Base-by-base conservation (phyloP, 2,797 vertebrate genomes). In the Scleropages formosus region DNA sequence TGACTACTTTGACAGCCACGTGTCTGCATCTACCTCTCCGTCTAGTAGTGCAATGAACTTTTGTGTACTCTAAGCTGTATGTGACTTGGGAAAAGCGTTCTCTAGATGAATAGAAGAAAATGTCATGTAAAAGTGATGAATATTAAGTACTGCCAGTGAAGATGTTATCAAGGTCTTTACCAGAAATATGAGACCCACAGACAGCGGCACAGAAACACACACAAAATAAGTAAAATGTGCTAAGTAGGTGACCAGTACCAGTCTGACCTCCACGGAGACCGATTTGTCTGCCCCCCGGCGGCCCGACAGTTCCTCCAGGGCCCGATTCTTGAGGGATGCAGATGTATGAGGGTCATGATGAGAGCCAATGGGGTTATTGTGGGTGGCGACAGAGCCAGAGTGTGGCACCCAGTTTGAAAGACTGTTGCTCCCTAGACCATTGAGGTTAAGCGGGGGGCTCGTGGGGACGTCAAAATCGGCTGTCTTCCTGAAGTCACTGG, bases 201-300 rank as follows among this genome's bases (percentile, higher is more conserved):
- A 67, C 59, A 26, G 31, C 76, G 60, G 73, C 22, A 39, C 22
- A 74, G 61, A 75, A 13, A 73, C 10, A 58, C 27, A 15, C 56
- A 77, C n/a, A n/a, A n/a, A n/a, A n/a, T n/a, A 46, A 59, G 49
- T 53, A 61, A n/a, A 56, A 74, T 77, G 66, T n/a, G 46, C 31
- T 80, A 60, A 60, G 73, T 56, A 51, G 15, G 26, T 44, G 39
- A 76, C 77, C n/a, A 72, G 86, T 91, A 93, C 92, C 90, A 93
- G 85, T 78, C 93, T 89, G 79, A 98, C 96, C 94, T 98, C 97
- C 3, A 96, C 94, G 0, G 95, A 95, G 72, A 97, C 93, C 0
- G 93, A 92, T 82, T 96, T 98, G 77, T 98, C 96, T 0, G 82
- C 77, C 0, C 92, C 93, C 77, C 94, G 94, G 75, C 95, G 94